Conservation (phyloP, 2,113 vertebrate genomes). For the Lepus americanus region DNA sequence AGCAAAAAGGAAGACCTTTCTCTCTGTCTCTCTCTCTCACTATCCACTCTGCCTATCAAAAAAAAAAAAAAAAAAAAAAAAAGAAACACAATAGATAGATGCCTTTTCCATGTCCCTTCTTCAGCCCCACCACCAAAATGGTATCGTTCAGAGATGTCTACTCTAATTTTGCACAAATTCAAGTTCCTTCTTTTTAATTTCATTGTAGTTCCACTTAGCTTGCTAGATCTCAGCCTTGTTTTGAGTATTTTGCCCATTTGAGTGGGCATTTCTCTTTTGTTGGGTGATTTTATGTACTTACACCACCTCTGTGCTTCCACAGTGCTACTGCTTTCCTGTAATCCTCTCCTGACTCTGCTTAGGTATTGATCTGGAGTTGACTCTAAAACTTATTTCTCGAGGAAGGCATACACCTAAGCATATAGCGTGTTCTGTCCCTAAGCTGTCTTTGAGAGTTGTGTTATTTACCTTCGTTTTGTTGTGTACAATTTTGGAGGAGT, state of each 20-base stretch:
- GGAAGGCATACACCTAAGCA: background rate
- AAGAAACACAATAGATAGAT: background rate
- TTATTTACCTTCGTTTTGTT: background rate
- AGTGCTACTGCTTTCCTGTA: background rate
- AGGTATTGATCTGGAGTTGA: background rate
- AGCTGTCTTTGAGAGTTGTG: background rate
- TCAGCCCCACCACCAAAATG: background rate
- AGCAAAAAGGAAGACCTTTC: too few species aligned
- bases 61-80: too few species aligned
- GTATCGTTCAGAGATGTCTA: background rate
- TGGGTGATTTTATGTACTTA: background rate
- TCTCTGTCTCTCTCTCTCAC: too few species aligned
- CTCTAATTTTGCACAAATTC: background rate
- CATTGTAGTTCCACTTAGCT: background rate
- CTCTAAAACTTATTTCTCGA: background rate
- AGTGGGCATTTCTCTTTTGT: background rate
- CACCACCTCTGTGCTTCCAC: background rate
- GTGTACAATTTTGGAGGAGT: background rate
- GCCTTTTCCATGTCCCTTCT: background rate
- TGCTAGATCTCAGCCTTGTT: background rate
- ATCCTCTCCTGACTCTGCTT: background rate
- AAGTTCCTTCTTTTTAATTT: background rate
- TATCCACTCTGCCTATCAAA: too few species aligned
- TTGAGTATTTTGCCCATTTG: background rate
- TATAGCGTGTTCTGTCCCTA: background rate